Base-by-base conservation (phyloP, 2,113 vertebrate genomes). In the Sebastes schlegelii region DNA sequence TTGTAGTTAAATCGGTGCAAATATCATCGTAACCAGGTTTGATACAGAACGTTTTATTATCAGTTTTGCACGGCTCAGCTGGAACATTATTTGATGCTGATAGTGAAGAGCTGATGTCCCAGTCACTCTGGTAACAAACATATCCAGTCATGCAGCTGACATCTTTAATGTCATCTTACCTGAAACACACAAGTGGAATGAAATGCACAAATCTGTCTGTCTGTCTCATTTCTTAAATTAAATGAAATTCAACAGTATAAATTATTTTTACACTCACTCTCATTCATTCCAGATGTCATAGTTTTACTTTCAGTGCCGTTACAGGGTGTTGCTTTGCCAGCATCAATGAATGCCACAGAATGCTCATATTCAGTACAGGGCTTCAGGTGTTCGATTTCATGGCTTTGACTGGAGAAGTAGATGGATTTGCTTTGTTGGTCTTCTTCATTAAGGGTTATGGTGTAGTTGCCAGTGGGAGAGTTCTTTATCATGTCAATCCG, bases 291-390 rank as follows among this genome's bases (percentile, higher is more conserved):
- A 0, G 0, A 1, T 6, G 74, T 62, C 0, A 0, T 23, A 0
- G 4, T 10, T 84, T 19, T 2, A 34, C 16, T 4, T 10, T 0
- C 2, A 17, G 0, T 1, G 2, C 0, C 0, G 26, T 26, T 26
- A 61, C 88, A 92, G 12, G 0, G 0, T 4, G 0, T 57, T 12
- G 12, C 0, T 0, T 3, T 19, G n/a, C 10, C 54, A 57, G 1
- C 0, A 2, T 13, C 4, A 4, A 1, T 11, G 34, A 83, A 40
- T 1, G 0, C 1, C 16, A 91, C 72, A 0, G 0, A 1, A 26
- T 43, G 17, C 4, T 49, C 0, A 75, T 95, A 94, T 0, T 8
- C 0, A 19, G 84, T 92, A 17, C 93, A 95, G 34, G 93, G 93
- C 75, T 89, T 93, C 65, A 94, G 84, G 13, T 0, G 0, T 19